Base-by-base conservation (phyloP, 2,113 vertebrate genomes). In the Epinephelus lanceolatus region DNA sequence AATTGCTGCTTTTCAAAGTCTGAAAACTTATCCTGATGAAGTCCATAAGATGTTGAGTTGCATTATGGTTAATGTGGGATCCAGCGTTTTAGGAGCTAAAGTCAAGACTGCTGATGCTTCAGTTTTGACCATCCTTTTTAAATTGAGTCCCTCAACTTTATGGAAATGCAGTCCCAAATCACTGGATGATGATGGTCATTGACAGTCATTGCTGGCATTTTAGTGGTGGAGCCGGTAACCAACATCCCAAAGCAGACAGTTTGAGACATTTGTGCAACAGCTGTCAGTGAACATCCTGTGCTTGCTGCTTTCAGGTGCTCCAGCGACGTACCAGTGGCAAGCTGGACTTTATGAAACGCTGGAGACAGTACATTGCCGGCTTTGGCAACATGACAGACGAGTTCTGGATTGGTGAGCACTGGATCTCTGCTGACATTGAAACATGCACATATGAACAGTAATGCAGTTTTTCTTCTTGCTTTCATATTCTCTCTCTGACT, bases 341-440 rank as follows among this genome's bases (percentile, higher is more conserved):
- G 77, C 27, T 97, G 87, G 96, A 98, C 92, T 99, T 99, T 88
- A 97, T 97, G 94, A 98, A 96, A 77, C 94, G 94, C 52, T 98
- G 97, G 97, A 96, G 93, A 89, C 96, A 96, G 75, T 97, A 98
- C 0, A 89, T 95, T 23, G 94, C 96, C 80, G 97, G 97, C 63
- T 99, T 98, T 89, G 97, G 97, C 78, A 94, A 97, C 82, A 90
- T 96, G 87, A 94, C 88, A 14, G 96, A 96, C 6, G 97, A 98
- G 86, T 99, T 98, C 79, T 99, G 97, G 96, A 94, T 98, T 30
- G 97, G 97, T 98, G 94, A 93, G 94, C 59, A 45, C 17, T n/a
- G 15, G 15, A 57, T 79, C 73, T 78, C 65, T 83, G 30, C 63
- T 69, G 63, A 40, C 27, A 27, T 0, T 65, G 17, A 84, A 84